Evolutionary conservation across 2,797 vertebrate genomes (phyloP).

Genomic region (Tamandua tetradactyla): DNA sequence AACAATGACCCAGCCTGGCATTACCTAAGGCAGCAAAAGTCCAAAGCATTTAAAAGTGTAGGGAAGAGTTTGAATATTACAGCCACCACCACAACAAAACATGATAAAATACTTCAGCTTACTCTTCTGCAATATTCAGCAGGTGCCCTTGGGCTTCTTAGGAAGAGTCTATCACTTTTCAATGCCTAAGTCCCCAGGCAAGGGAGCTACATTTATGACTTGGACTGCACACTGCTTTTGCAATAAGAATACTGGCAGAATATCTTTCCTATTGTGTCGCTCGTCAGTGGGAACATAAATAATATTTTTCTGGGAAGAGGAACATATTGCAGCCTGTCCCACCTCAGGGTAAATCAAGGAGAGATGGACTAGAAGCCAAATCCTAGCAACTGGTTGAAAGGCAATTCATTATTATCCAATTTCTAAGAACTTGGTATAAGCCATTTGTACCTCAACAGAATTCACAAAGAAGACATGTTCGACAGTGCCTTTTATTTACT

Average conservation of each 20-base stretch:
- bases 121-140: background rate
- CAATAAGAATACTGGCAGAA: background rate
- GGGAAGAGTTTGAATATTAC: background rate
- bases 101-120: background rate
- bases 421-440: constrained; percentile 3
- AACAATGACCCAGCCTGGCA: background rate
- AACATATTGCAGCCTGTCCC: background rate
- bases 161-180: background rate
- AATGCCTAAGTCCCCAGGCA: background rate
- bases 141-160: background rate
- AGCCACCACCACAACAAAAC: background rate
- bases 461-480: background rate
- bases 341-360: background rate
- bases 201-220: background rate
- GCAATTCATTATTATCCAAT: background rate
- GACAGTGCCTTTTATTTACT: background rate
- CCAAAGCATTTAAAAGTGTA: background rate
- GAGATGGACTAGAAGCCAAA: background rate
- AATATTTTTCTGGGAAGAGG: background rate
- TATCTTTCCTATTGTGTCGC: background rate
- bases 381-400: background rate
- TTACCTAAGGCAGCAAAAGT: background rate
- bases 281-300: background rate
- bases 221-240: background rate
- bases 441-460: background rate